Evolutionary conservation across 1,140 invertebrate genomes (phyloP), one percentile per base, ranked within the genome.

Genomic region (Zelostemma sp.): DNA sequence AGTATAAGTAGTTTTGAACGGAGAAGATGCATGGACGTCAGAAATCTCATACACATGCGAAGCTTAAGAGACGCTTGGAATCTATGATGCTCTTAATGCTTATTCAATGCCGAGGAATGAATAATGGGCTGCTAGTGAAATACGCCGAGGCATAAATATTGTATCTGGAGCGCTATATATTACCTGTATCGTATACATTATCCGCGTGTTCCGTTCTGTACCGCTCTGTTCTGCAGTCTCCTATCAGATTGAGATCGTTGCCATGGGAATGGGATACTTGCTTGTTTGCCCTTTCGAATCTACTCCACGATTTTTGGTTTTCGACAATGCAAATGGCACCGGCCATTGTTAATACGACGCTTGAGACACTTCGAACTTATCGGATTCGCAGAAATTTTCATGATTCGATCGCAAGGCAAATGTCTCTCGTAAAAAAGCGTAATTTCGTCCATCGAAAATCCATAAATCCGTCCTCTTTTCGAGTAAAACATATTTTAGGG

Each of bases 131-230:
- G 79, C 76, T 82, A 79, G 82, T 77, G 78, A 84, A 84, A 82
- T 82, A 82, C 80, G 71, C 73, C 68, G 63, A 72, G 77, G 79
- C 81, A 83, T 83, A 83, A 83, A 83, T 83, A 83, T 83, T 83
- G 81, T 82, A 83, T 83, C 80, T 82, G 73, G 80, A 82, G 72
- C 80, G 76, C 80, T 82, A 82, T 84, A 82, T 82, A 84, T 84
- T 84, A 84, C 79, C 75, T 78, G 75, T 80, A 80, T 80, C 80
- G 79, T 80, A 82, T 81, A 75, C 77, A 80, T 82, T 82, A 82
- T 80, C 80, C 77, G 61, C 55, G 72, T 61, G 59, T 72, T 73
- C 71, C 64, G 69, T 65, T 72, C 75, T 73, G 68, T 72, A 72
- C 68, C 57, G 25, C 51, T 69, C 61, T 63, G 63, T 71, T 72